Conservation (phyloP, 2,888 invertebrate genomes). For the Diabrotica balteata region DNA sequence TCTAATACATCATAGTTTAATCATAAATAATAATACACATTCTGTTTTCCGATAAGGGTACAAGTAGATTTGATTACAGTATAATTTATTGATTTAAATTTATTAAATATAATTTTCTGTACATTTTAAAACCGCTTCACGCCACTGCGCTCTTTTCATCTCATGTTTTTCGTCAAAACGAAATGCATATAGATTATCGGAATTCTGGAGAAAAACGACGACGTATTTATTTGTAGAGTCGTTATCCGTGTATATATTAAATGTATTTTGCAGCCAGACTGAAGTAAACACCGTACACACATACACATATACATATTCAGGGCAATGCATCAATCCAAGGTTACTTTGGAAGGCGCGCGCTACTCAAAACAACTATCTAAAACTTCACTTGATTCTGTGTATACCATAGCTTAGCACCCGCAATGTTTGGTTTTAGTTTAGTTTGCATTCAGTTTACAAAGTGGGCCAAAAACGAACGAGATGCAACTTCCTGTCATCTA, state of each 20-base stretch:
- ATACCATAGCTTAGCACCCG: not conserved
- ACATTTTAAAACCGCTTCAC: not conserved
- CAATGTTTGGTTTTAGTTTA: constrained; percentile 7
- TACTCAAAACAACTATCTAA: constrained; percentile 23
- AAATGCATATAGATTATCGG: constrained; percentile 31
- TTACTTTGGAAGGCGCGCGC: constrained; percentile 48
- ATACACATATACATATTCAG: constrained; percentile 46
- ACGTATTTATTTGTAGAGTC: constrained; percentile 52
- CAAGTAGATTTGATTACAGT: no score
- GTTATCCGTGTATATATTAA: constrained; percentile 54
- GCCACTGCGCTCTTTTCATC: constrained; percentile 17
- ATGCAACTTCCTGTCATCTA: not conserved
- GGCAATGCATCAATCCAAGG: constrained; percentile 60
- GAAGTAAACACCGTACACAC: constrained; percentile 52
- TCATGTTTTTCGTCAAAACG: constrained; percentile 35
- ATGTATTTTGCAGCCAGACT: constrained; percentile 57
- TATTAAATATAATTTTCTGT: no score
- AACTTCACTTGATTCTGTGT: constrained; percentile 2
- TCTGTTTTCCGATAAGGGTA: no score
- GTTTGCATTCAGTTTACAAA: not conserved
- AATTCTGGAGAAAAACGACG: constrained; percentile 41
- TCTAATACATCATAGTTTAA: no score
- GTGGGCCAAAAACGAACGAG: not conserved
- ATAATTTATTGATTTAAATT: no score
- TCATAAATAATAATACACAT: no score